Evolutionary conservation across 2,797 vertebrate species (phyloP), one percentile per base, ranked within the genome.

Genomic region (Poecilia wingei): DNA sequence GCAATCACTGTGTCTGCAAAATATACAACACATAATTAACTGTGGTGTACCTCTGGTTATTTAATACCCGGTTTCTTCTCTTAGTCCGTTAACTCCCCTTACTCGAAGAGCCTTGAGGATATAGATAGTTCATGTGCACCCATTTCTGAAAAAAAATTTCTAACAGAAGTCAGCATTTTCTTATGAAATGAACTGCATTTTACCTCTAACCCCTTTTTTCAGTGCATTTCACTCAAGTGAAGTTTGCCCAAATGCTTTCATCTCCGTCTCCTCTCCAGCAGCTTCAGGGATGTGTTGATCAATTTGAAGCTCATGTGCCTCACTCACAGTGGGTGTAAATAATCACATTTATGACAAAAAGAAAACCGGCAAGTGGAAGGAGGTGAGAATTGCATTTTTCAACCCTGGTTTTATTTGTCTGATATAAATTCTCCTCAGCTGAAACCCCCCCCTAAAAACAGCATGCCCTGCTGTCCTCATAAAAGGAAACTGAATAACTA

Each of bases 331-430:
- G 85, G 84, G 89, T 82, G 88, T 82, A 90, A 86, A 91, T 88
- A 94, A 93, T 93, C 80, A 68, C 84, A 90, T 92, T 87, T 92
- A 88, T 84, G 85, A 88, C 80, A 82, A 80, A 81, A 80, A 64
- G 68, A 25, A 74, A 83, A 76, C 71, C 77, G 73, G 79, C 74
- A 79, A 64, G 83, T 81, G 76, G 78, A 87, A 86, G 78, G 85
- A 88, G 88, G 91, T 92, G 92, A 79, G 87, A 93, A 93, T 93
- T 91, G 87, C 87, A 86, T 93, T 88, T 89, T 87, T 86, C 49
- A 93, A 86, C 84, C 43, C 75, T 70, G 25, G 0, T 88, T 79
- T 89, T 80, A 81, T 86, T 83, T 80, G 80, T 81, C 72, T 86
- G 83, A 82, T 88, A 80, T 76, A 79, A 88, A 90, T 80, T 41